Evolutionary conservation across 2,797 vertebrate genomes (phyloP), one percentile per base, ranked within the genome.

Genomic region (Paratrypauchen microcephalus): DNA sequence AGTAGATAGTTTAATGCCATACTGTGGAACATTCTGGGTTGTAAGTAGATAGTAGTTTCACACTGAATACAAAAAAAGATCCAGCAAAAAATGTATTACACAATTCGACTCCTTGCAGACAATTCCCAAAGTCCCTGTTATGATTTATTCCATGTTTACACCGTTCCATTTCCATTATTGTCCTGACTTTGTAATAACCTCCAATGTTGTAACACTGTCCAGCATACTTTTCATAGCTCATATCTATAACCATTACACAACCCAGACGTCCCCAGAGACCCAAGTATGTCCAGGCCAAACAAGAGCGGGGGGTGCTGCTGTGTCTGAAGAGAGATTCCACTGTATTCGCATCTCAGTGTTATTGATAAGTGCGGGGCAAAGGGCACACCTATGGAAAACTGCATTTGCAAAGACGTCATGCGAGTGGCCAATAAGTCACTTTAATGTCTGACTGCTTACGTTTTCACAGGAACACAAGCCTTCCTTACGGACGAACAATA

Each of bases 251-350:
- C 76, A 65, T 76, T 77, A 61, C 72, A 70, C 88, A 86, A 89
- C 90, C 88, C 83, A 91, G 86, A 90, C 84, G 79, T 83, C 86
- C 73, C 76, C 72, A 50, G 77, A 76, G 82, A 83, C 72, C 86
- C 81, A 83, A 81, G 72, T 73, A 82, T 81, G 83, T 85, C 82
- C 71, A 47, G 68, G 85, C 81, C 87, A 84, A 89, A 87, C 84
- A 89, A 75, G 71, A 72, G 72, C 41, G 41, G 41, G 41, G 41
- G 41, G 41, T 45, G 41, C 41, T 45, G 41, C 41, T 70, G 66
- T 79, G 54, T 59, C 3, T 39, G 52, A 50, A 12, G 50, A n/a
- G 11, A 63, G 41, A 56, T 26, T 24, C 75, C 15, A 26, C 36
- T 24, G 39, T 26, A 26, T 64, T 64, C 15, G 9, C 32, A 36